Evolutionary conservation across 2,888 invertebrate genomes (phyloP), one percentile per base, ranked within the genome.

Genomic region (Dicroscelio sp.): DNA sequence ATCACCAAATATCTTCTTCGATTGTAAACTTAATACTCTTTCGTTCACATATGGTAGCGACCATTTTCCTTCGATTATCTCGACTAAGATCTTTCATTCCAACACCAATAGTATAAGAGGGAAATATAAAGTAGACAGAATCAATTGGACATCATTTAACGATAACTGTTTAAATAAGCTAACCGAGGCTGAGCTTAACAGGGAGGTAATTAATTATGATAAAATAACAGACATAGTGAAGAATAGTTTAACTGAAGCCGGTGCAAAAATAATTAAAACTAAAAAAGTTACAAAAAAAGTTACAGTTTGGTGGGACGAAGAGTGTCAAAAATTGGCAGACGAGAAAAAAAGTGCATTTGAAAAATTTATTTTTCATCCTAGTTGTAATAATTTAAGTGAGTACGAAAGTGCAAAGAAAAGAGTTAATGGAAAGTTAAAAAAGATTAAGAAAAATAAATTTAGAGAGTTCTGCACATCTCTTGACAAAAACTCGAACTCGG

Each of bases 401-500:
- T 76, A 23, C 25, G 35, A 76, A 23, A 25, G n/a, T 33, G 8
- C 25, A 76, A 35, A 58, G 35, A 55, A 23, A 55, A 20, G 12
- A n/a, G 14, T 31, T 2, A 76, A 55, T 76, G 25, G 25, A 8
- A 58, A 58, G 31, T 35, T 76, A 17, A 58, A 58, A 33, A 76
- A 58, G 17, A 73, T 73, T 30, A 73, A 52, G 35, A 52, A 17
- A 58, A 31, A 55, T 23, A 76, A 76, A 35, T 76, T 38, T 23
- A 58, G 33, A 55, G 35, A 30, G 1, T 79, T 79, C 31, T 79
- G 79, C n/a, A 48, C n/a, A 17, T 63, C 79, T 1, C 23, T 79
- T n/a, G 43, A 43, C 31, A 63, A 23, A 43, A 30, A 20, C 17
- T 30, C 43, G 27, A 27, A 79, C 31, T 43, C 60, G 1, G 60